Evolutionary conservation across 1,140 invertebrate species (phyloP).

Genomic region (Euglossa dilemma): DNA sequence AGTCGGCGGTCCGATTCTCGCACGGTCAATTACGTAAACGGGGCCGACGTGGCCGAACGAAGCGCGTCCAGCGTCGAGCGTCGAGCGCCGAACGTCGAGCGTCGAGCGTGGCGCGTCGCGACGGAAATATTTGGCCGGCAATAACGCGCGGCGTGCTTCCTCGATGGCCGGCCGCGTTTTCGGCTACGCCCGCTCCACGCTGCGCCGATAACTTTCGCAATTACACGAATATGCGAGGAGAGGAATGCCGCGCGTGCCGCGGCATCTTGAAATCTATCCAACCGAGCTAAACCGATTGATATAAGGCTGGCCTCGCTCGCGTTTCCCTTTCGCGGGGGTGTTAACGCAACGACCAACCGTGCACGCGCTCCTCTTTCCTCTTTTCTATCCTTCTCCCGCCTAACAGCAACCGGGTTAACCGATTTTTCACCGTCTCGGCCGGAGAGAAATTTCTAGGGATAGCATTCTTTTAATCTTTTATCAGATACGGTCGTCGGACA

Average conservation of each 20-base stretch:
- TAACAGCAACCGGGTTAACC: too few species aligned
- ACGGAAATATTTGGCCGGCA: constrained; percentile 1
- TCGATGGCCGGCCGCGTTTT: neutral
- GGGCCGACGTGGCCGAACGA: neutral
- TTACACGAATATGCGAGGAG: constrained; percentile 8
- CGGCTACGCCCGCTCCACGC: neutral
- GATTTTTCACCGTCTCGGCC: too few species aligned
- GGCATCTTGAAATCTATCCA: constrained; percentile 21
- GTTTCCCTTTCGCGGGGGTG: too few species aligned
- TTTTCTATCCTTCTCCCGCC: too few species aligned
- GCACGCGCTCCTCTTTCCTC: too few species aligned
- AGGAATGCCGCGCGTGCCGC: constrained; percentile 6
- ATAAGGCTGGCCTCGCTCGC: neutral
- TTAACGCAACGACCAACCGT: too few species aligned
- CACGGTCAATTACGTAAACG: neutral
- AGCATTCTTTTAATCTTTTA: too few species aligned
- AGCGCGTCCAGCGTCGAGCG: too few species aligned
- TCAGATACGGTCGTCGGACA: too few species aligned
- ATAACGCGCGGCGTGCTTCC: neutral
- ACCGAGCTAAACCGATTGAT: neutral
- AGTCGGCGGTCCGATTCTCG: neutral
- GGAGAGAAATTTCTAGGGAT: too few species aligned
- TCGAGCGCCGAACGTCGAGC: too few species aligned
- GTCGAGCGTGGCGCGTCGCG: neutral
- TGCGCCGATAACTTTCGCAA: constrained; percentile 11